These are phyloP conservation scores for Ophiothrix spiculata DNA, from an alignment of 35 echinoderm and acorn worm genomes.

Conservation along the genomic window DNA sequence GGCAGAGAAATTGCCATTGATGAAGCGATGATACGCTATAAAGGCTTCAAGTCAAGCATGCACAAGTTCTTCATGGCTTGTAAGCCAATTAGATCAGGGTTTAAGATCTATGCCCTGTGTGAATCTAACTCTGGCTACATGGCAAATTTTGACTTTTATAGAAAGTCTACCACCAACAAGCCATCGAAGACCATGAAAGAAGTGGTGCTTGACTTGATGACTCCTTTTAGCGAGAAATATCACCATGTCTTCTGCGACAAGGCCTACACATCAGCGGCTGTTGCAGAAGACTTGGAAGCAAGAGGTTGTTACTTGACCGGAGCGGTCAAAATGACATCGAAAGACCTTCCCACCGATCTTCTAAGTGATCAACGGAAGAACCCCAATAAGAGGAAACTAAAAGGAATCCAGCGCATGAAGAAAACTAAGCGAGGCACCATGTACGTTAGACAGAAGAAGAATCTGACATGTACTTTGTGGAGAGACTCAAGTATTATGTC, in stretches of 20 bases:
- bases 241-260: not conserved
- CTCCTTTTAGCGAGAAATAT: not conserved
- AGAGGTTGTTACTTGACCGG: not conserved
- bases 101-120: not conserved
- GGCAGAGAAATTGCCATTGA: not conserved
- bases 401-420: too few relatives aligned
- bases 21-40: not conserved
- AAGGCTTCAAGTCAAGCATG: not conserved
- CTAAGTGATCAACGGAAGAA: too few relatives aligned
- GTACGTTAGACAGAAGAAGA: not conserved
- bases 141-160: not conserved
- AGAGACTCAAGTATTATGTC: conserved; percentile 34
- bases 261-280: not conserved
- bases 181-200: not conserved
- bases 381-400: too few relatives aligned
- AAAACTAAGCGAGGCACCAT: too few relatives aligned
- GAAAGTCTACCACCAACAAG: not conserved
- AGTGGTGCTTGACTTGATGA: not conserved
- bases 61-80: not conserved
- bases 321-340: not conserved
- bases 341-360: not conserved
- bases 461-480: not conserved
- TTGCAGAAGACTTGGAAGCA: not conserved
- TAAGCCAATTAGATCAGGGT: not conserved
- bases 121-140: not conserved